Evolutionary conservation across 2,888 invertebrate species (phyloP), one percentile per base, ranked within the genome.

Genomic region (Liposcelis brunnea): DNA sequence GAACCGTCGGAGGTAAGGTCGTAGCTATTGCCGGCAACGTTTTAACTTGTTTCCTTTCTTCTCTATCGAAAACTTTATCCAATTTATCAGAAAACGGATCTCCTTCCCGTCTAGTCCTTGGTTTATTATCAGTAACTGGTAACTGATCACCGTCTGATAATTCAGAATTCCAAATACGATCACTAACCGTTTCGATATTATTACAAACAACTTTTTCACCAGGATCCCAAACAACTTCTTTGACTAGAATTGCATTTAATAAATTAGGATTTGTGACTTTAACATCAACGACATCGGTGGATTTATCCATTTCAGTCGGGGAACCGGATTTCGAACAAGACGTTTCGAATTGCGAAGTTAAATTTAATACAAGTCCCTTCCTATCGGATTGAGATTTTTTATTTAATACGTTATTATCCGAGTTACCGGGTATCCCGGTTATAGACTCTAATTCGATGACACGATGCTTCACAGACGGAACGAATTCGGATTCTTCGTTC

Each of bases 21-120:
- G 46, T 15, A 14, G 49, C 34, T 34, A 50, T 46, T 38, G 49
- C 45, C 42, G 26, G 26, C 4, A 26, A 4, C 4, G 26, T 26
- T 8, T 26, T 26, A 8, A 8, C 26, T 26, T 66, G 63, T 46
- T 60, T 62, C 42, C 65, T 61, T 55, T 78, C 78, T 56, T 80
- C 77, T 12, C 72, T 65, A 57, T 82, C 83, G 56, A 78, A 74
- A 44, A 77, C 78, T 51, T 73, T 70, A 55, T 83, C 84, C 44
- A 78, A 61, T 48, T 76, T 74, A 55, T 77, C 72, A 46, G 77
- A 78, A 57, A 80, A 80, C 46, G 72, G 72, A 61, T 85, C 84
- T 33, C 68, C 67, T 53, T 67, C 68, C 50, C 60, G 62, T 58
- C 64, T 59, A 19, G 51, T 57, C 56, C 57, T 68, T 53, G 8